Base-by-base conservation (phyloP, 2,888 invertebrate species). In the Drosophila hamatofila region DNA sequence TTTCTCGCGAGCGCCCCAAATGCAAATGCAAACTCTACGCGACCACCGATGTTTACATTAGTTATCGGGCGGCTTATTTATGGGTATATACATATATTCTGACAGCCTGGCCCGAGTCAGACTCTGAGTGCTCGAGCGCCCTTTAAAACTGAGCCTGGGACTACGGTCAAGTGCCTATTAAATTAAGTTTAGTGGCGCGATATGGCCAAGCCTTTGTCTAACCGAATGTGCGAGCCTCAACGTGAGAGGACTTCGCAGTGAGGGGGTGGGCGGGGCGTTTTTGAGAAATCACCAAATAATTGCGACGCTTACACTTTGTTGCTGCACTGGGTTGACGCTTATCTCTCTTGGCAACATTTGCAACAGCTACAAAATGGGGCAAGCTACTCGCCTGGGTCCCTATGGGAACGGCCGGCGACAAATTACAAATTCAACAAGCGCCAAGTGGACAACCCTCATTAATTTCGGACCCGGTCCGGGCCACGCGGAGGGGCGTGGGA, bases 391-490 rank as follows among this genome's bases (percentile, higher is more conserved):
- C 41, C 71, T 41, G 75, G 77, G 77, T 89, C 90, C 90, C 90
- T 81, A 73, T 76, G 85, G 86, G 88, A 86, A 78, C 57, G 67
- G 33, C 30, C 49, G 70, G 67, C 90, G 84, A 89, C 90, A 87
- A 87, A 87, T 87, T 87, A 87, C 85, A 89, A 87, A 89, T 90
- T 87, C 85, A 86, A 86, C 89, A 87, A 89, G 89, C 90, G 82
- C 90, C 90, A 90, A 87, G 90, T 87, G 90, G 89, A 90, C 90
- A 90, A 90, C 90, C 90, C 86, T 87, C 86, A 87, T 87, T 87
- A 87, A 87, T 87, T 87, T 88, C 60, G 73, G 58, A 64, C 72
- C 66, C 59, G 37, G 49, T 18, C 7, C 44, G 14, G 51, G n/a
- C 33, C 25, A 9, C 16, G 16, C 6, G 16, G 16, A 44, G 12